A percentile compares a stretch with the other conserved stretches of the same genome.
phyloP scores from a whole-genome alignment of 1,140 invertebrate species.

The Pissodes strobi region DNA sequence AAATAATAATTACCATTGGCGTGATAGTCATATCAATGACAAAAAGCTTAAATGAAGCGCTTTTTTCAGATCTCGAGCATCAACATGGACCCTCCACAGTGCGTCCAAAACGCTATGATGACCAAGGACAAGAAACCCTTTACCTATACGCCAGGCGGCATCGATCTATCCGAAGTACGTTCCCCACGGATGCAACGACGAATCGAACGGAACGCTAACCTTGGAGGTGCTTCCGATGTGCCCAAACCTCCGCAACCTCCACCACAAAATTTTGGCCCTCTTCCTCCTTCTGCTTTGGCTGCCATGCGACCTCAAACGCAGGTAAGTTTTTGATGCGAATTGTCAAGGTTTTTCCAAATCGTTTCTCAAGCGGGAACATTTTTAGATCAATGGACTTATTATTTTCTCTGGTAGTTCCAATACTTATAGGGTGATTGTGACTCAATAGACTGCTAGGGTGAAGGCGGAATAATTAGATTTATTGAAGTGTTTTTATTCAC shows the following conservation, averaged over 20 bases:
- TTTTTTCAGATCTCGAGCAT: not conserved
- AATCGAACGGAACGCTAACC: slow-evolving; percentile 71
- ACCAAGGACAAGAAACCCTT: slow-evolving; percentile 95
- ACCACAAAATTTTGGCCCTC: slow-evolving; percentile 51
- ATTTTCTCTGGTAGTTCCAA: too few relatives aligned
- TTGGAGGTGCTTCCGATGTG: slow-evolving; percentile 58
- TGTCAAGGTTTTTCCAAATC: not conserved
- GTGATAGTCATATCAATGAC: too few relatives aligned
- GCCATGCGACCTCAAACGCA: slow-evolving; percentile 69
- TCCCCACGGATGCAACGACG: slow-evolving; percentile 87
- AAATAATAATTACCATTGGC: too few relatives aligned
- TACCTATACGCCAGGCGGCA: slow-evolving; percentile 89
- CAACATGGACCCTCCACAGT: slow-evolving; percentile 75
- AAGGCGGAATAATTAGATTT: too few relatives aligned
- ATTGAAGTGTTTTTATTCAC: too few relatives aligned
- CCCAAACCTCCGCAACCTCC: slow-evolving; percentile 53
- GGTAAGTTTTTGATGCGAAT: slow-evolving; percentile 52
- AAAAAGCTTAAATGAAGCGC: too few relatives aligned
- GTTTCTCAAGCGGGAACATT: too few relatives aligned
- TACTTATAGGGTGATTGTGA: too few relatives aligned
- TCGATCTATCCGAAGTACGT: slow-evolving; percentile 87
- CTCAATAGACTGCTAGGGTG: too few relatives aligned
- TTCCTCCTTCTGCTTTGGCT: slow-evolving; percentile 60
- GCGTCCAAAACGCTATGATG: slow-evolving; percentile 91
- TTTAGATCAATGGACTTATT: too few relatives aligned